Base-by-base conservation (phyloP, 2,797 vertebrate genomes). In the Gobio occitaniae region DNA sequence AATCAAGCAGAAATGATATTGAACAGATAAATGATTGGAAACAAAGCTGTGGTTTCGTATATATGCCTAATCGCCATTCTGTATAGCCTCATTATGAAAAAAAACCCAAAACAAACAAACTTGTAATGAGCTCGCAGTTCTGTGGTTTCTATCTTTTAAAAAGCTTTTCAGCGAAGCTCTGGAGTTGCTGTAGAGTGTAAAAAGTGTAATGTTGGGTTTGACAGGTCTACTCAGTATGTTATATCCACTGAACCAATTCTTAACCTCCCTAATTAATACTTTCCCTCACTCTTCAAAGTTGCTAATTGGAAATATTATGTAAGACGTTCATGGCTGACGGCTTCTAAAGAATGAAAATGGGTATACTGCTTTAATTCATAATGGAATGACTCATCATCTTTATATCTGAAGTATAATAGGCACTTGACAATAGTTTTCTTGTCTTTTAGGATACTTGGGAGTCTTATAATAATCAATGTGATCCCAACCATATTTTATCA, bases 181-280 rank as follows among this genome's bases (percentile, higher is more conserved):
- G 89, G 89, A 90, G 89, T 88, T 89, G 87, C 87, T 52, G 36
- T 86, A 87, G 88, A 90, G 82, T 91, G 54, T 79, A 83, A 90
- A 56, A 52, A n/a, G 86, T 88, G 87, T 90, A 77, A 91, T 90
- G 91, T 70, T 78, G 84, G 83, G 74, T 90, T 91, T 89, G 86
- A 91, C 87, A 90, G 78, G 80, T 88, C 86, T 86, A 71, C 86
- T 56, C 91, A 88, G 86, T 87, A 54, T 88, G 89, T 91, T 59
- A 86, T 79, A 89, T 90, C 90, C 86, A 90, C 77, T 61, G 86
- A 92, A 89, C 89, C 87, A 79, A 92, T 87, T 87, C 80, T 84
- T 91, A 88, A 90, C 87, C 89, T 91, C 86, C 88, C 89, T 94
- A 94, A 95, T 94, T 90, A 94, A 93, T 91, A 92, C 91, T 91